A percentile compares a stretch with the other conserved stretches of the same genome.
phyloP scores from a whole-genome alignment of 37 sponge, comb jelly and placozoan genomes.

The Eunapius fragilis region DNA sequence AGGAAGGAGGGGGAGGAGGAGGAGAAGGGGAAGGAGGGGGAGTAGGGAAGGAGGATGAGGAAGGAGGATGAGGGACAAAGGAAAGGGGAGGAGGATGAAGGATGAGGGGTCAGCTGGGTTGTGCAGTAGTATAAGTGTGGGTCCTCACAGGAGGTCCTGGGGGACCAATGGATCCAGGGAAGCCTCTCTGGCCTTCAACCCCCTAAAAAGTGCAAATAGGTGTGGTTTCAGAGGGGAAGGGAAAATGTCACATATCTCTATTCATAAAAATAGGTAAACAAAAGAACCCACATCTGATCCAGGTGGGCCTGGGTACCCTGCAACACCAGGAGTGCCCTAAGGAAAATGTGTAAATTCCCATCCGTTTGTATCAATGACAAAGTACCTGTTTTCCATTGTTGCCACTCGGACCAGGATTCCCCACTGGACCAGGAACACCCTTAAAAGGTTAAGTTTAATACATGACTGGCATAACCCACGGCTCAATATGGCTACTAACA shows the following conservation, averaged over 20 bases:
- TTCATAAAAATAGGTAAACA: too few relatives aligned
- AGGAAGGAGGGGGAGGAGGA: too few relatives aligned
- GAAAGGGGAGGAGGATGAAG: slow-evolving; percentile 4
- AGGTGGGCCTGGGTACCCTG: slow-evolving; percentile 16
- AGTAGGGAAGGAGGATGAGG: slow-evolving; percentile 6
- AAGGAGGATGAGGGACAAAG: slow-evolving; percentile 14
- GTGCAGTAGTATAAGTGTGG: neutral
- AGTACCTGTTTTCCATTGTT: slow-evolving; percentile 7
- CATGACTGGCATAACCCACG: too few relatives aligned
- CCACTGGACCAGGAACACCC: slow-evolving; percentile 15
- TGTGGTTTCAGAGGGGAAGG: neutral
- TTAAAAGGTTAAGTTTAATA: too few relatives aligned
- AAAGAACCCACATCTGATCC: slow-evolving; percentile 20
- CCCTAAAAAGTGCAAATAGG: neutral
- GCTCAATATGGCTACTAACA: slow-evolving; percentile 24
- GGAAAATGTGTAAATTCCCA: neutral
- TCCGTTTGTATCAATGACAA: neutral
- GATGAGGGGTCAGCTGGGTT: too few relatives aligned
- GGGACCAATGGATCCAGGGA: neutral
- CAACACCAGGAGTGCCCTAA: slow-evolving; percentile 11
- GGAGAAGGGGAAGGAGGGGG: neutral
- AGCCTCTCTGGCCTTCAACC: neutral
- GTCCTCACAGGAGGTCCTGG: slow-evolving; percentile 8
- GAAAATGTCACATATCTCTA: too few relatives aligned
- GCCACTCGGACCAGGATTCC: slow-evolving; percentile 28